Evolutionary conservation across 2,113 vertebrate species (phyloP).

Genomic region (Pygoscelis antarcticus): DNA sequence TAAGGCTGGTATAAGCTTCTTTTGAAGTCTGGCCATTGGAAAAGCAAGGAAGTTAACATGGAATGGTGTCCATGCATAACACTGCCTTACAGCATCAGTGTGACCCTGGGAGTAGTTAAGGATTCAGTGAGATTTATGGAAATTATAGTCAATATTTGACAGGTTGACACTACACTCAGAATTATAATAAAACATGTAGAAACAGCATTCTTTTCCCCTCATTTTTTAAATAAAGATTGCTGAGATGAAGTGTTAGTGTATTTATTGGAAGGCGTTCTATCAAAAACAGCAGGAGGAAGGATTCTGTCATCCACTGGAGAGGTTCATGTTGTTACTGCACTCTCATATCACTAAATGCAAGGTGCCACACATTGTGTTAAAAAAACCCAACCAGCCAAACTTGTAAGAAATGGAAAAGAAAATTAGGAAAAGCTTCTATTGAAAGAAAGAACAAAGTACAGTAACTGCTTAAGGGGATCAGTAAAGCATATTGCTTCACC

Average conservation of each 20-base stretch:
- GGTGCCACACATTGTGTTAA: not conserved
- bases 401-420: not conserved
- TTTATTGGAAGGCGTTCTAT: not conserved
- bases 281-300: not conserved
- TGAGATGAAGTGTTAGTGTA: not conserved
- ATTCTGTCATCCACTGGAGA: not conserved
- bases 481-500: not conserved
- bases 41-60: not conserved
- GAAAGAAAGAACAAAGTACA: not conserved
- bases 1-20: not conserved
- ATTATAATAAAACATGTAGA: not conserved
- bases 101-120: not conserved
- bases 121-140: not conserved
- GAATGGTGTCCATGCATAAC: not conserved
- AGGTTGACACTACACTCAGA: not conserved
- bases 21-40: not conserved
- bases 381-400: not conserved
- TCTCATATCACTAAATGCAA: not conserved
- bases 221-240: not conserved
- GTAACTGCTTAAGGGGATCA: not conserved
- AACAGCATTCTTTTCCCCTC: rapidly evolving
- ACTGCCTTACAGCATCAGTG: not conserved
- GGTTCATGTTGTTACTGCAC: not conserved
- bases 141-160: not conserved
- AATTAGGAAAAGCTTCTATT: not conserved